These are phyloP conservation scores for Pissodes strobi DNA, from an alignment of 1,140 invertebrate species.

Conservation along the genomic window DNA sequence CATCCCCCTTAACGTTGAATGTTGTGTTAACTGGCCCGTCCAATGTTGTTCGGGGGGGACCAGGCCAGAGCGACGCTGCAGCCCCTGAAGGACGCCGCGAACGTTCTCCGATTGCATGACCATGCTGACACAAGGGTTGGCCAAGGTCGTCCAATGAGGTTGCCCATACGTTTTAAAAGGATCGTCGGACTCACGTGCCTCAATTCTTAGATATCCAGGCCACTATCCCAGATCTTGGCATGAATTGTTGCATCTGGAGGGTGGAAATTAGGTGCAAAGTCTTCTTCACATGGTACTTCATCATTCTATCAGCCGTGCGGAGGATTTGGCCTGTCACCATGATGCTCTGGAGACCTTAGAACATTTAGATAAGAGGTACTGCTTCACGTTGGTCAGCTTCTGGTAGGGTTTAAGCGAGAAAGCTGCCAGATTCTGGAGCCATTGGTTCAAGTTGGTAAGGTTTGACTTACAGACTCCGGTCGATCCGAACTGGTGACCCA, in stretches of 20 bases:
- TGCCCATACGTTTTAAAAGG: background rate
- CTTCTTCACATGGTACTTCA: slow-evolving; percentile 19
- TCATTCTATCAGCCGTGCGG: slow-evolving; percentile 29
- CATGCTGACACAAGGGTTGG: background rate
- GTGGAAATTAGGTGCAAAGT: slow-evolving; percentile 32
- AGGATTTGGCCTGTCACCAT: slow-evolving; percentile 13
- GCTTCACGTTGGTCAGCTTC: slow-evolving; percentile 28
- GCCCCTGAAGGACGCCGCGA: background rate
- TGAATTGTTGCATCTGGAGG: slow-evolving; percentile 33
- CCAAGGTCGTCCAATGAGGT: background rate
- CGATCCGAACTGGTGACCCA: slow-evolving; percentile 28
- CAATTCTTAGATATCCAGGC: slow-evolving; percentile 37
- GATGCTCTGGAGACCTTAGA: slow-evolving; percentile 35
- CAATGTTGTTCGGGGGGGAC: background rate
- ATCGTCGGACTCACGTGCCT: background rate
- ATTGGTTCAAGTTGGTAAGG: slow-evolving; percentile 17
- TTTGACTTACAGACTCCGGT: slow-evolving; percentile 30
- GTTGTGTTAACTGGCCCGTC: background rate
- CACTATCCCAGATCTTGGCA: slow-evolving; percentile 36
- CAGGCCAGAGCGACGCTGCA: background rate
- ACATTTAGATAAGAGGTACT: slow-evolving; percentile 31
- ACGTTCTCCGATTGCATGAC: background rate
- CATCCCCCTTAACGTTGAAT: slow-evolving; percentile 1
- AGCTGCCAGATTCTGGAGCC: slow-evolving; percentile 26
- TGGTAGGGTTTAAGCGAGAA: slow-evolving; percentile 50